phyloP scores from a whole-genome alignment of 2,888 invertebrate species.

The Acleris cristana region DNA sequence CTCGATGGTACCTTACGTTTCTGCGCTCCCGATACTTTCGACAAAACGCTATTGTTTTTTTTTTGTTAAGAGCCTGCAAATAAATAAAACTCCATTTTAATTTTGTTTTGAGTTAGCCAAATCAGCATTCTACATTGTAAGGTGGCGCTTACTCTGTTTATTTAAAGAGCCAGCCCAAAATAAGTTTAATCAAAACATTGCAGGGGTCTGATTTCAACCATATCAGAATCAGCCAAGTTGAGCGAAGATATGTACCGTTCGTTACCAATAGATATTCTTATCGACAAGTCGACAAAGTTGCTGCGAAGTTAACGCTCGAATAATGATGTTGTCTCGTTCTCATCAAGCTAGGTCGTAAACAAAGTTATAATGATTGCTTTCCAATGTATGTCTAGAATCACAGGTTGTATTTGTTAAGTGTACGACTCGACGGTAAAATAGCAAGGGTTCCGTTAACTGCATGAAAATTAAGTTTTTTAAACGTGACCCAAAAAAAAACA shows the following conservation, averaged over 20 bases:
- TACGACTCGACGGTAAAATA: no score
- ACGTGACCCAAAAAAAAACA: no score
- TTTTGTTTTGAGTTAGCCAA: neutral
- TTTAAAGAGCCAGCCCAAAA: conserved; percentile 11
- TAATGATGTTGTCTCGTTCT: conserved; percentile 28
- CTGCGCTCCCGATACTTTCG: conserved; percentile 11
- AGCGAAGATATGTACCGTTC: neutral
- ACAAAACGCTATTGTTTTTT: conserved; percentile 2
- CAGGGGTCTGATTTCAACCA: conserved; percentile 9
- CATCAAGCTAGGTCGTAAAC: conserved; percentile 16
- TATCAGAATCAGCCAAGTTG: conserved; percentile 11
- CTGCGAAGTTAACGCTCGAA: conserved; percentile 21
- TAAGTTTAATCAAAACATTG: conserved; percentile 22
- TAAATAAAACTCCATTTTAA: no score
- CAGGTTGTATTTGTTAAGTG: neutral
- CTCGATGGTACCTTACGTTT: conserved; percentile 12
- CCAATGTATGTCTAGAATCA: neutral
- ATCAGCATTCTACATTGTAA: conserved; percentile 2
- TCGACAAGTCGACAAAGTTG: conserved; percentile 24
- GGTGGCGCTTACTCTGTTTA: conserved; percentile 28
- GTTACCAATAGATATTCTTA: conserved; percentile 12
- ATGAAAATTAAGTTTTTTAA: no score
- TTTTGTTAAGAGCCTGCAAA: neutral
- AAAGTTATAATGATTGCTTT: conserved; percentile 10
- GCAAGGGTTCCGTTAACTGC: conserved; percentile 10